phyloP scores from a whole-genome alignment of 2,888 invertebrate genomes.

The Laspeyria flexula region DNA sequence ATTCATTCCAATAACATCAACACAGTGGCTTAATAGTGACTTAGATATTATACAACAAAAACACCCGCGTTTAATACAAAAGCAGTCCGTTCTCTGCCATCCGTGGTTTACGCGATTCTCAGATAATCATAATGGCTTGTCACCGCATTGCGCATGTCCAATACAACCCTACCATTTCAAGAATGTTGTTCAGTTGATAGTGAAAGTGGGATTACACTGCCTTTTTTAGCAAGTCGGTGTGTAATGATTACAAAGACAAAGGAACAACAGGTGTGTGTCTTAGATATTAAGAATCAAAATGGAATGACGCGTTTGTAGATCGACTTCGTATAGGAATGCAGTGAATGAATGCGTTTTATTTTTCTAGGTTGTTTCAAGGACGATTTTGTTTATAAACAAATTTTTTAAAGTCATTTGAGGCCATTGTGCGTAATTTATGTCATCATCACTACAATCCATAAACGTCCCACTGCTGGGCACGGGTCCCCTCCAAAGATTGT shows the following conservation, averaged over 20 bases:
- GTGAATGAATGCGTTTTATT: slow-evolving; percentile 1
- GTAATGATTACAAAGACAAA: slow-evolving; percentile 32
- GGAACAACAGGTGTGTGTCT: slow-evolving; percentile 54
- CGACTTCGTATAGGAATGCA: neutral
- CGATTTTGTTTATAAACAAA: slow-evolving; percentile 1
- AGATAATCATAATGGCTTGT: slow-evolving; percentile 25
- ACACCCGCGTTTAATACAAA: slow-evolving; percentile 13
- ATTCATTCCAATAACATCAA: slow-evolving; percentile 1
- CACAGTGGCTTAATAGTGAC: slow-evolving; percentile 14
- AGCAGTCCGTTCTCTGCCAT: slow-evolving; percentile 13
- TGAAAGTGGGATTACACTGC: slow-evolving; percentile 27
- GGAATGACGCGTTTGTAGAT: slow-evolving; percentile 7
- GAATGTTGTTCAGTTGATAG: slow-evolving; percentile 27
- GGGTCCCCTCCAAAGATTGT: too few relatives aligned
- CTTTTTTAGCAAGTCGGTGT: slow-evolving; percentile 42
- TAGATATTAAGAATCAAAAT: slow-evolving; percentile 40
- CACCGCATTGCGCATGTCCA: slow-evolving; percentile 60
- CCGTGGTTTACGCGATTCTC: slow-evolving; percentile 14
- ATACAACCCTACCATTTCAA: slow-evolving; percentile 36
- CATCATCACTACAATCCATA: too few relatives aligned
- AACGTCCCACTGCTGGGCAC: too few relatives aligned
- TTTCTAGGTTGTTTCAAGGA: neutral
- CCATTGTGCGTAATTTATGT: too few relatives aligned
- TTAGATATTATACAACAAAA: too few relatives aligned
- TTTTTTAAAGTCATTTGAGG: neutral